Percentiles rank a stretch among this genome's conserved stretches.
phyloP scores from a whole-genome alignment of 2,113 vertebrate genomes.

The Muscicapa adusta region DNA sequence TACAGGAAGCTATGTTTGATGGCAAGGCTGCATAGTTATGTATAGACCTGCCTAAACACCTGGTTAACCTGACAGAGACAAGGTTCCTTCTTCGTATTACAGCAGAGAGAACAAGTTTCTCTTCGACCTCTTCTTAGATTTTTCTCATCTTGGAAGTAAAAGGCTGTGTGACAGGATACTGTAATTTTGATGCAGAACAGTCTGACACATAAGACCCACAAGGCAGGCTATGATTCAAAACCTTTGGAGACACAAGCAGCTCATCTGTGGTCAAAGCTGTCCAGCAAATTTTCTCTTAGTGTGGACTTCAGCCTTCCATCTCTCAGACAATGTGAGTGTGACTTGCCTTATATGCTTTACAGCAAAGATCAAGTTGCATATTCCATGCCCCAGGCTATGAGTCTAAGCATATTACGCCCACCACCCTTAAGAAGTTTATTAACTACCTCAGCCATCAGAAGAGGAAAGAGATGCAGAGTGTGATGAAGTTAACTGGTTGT shows the following conservation, averaged over 20 bases:
- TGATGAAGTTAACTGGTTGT: neutral
- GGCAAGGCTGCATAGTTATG: neutral
- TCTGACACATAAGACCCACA: neutral
- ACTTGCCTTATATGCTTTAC: neutral
- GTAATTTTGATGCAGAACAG: neutral
- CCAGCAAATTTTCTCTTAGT: neutral
- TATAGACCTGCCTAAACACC: neutral
- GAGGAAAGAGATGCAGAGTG: neutral
- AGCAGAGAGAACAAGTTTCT: neutral
- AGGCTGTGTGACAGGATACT: neutral
- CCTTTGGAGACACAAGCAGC: neutral
- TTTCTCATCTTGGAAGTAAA: neutral
- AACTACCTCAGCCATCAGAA: neutral
- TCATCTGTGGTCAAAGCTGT: neutral
- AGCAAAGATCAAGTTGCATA: neutral
- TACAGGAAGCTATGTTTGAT: rapidly evolving
- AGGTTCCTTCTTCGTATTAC: neutral
- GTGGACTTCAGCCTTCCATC: neutral
- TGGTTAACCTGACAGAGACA: neutral
- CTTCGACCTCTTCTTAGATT: neutral
- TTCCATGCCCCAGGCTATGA: neutral
- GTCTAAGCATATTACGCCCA: neutral
- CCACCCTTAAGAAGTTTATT: neutral
- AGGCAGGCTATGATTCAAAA: neutral
- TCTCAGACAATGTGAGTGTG: neutral